Evolutionary conservation across 2,797 vertebrate genomes (phyloP).

Genomic region (Cynopterus sphinx): DNA sequence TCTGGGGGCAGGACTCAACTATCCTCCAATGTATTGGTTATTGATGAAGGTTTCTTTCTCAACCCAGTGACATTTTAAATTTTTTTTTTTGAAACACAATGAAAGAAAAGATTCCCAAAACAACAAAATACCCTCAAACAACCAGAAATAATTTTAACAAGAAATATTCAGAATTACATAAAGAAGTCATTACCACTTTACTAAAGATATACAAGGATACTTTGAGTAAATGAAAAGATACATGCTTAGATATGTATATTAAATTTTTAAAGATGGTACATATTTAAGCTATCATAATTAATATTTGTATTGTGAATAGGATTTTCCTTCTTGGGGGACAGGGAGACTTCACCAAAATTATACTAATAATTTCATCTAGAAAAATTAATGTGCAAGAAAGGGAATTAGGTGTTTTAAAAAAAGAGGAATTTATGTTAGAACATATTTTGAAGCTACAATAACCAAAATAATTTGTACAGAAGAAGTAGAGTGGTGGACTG

Average conservation of each 20-base stretch:
- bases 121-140: background rate
- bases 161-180: background rate
- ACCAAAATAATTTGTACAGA: background rate
- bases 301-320: background rate
- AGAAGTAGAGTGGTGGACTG: background rate
- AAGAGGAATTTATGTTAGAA: background rate
- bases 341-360: background rate
- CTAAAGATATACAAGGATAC: background rate
- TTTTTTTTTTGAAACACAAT: background rate
- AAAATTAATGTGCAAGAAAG: background rate
- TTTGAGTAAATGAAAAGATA: background rate
- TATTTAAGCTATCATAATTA: background rate
- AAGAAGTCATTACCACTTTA: slow-evolving; percentile 33
- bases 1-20: background rate
- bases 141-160: background rate
- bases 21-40: background rate
- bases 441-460: slow-evolving; percentile 10
- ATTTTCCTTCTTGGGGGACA: background rate
- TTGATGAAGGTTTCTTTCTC: slow-evolving; percentile 7
- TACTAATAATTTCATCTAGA: background rate
- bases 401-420: background rate
- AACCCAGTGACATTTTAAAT: background rate
- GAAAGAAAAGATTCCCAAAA: background rate
- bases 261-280: background rate
- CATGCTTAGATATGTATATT: background rate